Evolutionary conservation across 2,113 vertebrate species (phyloP).

Genomic region (Callionymus lyra): DNA sequence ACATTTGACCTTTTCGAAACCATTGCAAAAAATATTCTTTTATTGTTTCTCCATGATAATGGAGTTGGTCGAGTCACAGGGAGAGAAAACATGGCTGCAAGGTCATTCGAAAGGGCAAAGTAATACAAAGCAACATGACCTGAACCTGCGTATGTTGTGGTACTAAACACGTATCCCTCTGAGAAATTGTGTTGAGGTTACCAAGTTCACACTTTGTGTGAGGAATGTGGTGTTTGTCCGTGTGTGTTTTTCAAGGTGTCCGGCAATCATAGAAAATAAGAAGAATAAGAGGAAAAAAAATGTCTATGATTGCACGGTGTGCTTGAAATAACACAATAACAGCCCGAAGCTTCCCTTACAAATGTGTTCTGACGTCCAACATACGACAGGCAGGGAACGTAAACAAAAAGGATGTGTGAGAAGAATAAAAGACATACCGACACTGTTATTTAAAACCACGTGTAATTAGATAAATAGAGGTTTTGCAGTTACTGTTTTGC

Average conservation of each 20-base stretch:
- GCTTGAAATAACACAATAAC: constrained; percentile 50
- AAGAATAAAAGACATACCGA: constrained; percentile 3
- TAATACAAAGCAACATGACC: constrained; percentile 45
- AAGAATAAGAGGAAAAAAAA: constrained; percentile 31
- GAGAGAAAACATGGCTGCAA: constrained; percentile 18
- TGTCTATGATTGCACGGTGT: constrained; percentile 43
- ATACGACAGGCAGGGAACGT: constrained; percentile 31
- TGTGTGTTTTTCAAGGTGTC: constrained; percentile 20
- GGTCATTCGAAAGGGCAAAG: constrained; percentile 17
- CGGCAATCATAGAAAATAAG: constrained; percentile 29
- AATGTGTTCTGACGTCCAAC: constrained; percentile 15
- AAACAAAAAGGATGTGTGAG: constrained; percentile 13
- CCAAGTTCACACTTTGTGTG: constrained; percentile 1
- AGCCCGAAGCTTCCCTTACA: constrained; percentile 39
- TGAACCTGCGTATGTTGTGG: constrained; percentile 42
- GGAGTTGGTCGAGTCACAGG: constrained; percentile 23
- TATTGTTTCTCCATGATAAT: constrained; percentile 39
- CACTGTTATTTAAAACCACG: no score
- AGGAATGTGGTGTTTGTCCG: constrained; percentile 8
- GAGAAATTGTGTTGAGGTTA: constrained; percentile 1
- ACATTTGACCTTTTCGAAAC: no score
- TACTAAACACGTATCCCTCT: constrained; percentile 37
- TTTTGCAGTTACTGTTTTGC: no score
- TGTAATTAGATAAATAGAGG: no score
- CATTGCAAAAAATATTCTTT: no score